A percentile compares a stretch with the other conserved stretches of the same genome.
Conservation (phyloP, 2,888 invertebrate genomes). For the Tachystola acroxantha region DNA sequence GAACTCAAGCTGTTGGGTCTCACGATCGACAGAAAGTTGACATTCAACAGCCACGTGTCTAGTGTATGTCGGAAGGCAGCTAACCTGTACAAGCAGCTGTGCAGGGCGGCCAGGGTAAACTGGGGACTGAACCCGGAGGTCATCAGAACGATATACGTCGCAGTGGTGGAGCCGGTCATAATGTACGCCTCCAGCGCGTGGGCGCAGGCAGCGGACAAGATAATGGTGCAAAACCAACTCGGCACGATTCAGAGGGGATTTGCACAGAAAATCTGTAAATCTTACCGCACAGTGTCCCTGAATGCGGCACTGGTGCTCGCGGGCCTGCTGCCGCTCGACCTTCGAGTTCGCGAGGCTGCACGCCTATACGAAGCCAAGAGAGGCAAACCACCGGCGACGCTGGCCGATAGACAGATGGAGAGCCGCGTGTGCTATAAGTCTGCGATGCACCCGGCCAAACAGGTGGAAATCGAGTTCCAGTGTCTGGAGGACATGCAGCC, state of each 20-base stretch:
- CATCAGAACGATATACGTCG: background rate
- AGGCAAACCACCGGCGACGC: background rate
- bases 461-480: background rate
- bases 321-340: too few relatives aligned
- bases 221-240: background rate
- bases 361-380: background rate
- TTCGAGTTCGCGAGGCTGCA: too few relatives aligned
- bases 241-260: background rate
- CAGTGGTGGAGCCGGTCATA: background rate
- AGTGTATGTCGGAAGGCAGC: background rate
- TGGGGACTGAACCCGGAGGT: too few relatives aligned
- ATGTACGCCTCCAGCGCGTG: background rate
- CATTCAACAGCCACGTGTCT: too few relatives aligned
- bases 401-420: background rate
- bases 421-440: background rate
- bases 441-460: background rate
- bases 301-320: background rate
- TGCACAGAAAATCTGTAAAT: too few relatives aligned
- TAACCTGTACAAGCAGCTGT: background rate
- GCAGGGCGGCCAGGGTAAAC: background rate
- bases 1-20: slow-evolving; percentile 15
- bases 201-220: background rate
- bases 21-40: slow-evolving; percentile 9
- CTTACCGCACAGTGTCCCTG: background rate
- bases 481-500: background rate